Base-by-base conservation (phyloP, 2,888 invertebrate genomes). In the Hypercompe scribonia region DNA sequence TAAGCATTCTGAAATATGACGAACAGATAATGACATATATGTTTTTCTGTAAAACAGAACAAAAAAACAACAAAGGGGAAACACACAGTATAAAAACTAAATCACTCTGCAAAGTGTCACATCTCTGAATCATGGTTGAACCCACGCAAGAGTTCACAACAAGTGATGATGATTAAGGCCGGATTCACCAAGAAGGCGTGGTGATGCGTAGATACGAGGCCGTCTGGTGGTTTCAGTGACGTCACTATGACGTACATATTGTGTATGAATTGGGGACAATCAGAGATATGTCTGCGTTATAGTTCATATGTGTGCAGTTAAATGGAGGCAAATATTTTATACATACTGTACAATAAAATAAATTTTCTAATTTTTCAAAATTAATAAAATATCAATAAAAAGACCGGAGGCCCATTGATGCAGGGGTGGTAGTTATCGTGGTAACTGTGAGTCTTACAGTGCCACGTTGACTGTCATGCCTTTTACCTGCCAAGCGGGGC, bases 201-300 rank as follows among this genome's bases (percentile, higher is more conserved):
- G 65, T 69, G 76, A 72, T 67, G 42, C 67, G 58, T 68, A 21
- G 36, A 11, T 28, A 63, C 39, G 24, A 8, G 24, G 42, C 61
- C 24, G 78, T 63, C 78, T 58, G 81, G 61, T 70, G 78, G 72
- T 68, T 34, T 24, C 31, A 63, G 24, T 63, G 39, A 72, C 64
- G 34, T 54, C 65, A 50, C 13, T 66, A 61, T 82, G 65, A 73
- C 71, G 73, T 36, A 65, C 24, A 0, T 18, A 33, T 69, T 18
- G 61, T 61, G 39, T 61, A 7, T 15, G 31, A 28, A 79, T 77
- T 71, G 39, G n/a, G 61, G 71, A 0, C 50, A 75, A 71, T 74
- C 71, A 65, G 13, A 66, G 50, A n/a, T 36, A 72, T 65, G 39
- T 63, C 36, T 63, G 46, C 11, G 28, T 65, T 68, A 33, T 74